Evolutionary conservation across 2,797 vertebrate genomes (phyloP).

Genomic region (Melanotaenia maccullochi): DNA sequence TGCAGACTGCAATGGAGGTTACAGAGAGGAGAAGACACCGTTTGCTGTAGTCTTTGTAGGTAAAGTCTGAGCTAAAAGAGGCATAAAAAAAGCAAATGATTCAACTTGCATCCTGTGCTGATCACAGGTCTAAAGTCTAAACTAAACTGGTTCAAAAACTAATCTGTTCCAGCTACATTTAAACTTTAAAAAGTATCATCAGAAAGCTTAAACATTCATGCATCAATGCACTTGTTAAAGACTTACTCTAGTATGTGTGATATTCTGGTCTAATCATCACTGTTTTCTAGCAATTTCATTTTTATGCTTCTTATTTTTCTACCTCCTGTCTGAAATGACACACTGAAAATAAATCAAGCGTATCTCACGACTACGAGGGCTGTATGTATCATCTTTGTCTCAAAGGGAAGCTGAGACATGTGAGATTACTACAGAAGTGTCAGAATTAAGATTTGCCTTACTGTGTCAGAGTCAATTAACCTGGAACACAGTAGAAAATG

Average conservation of each 20-base stretch:
- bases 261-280: neutral
- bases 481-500: too few species aligned
- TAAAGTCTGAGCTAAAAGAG: neutral
- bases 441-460: too few species aligned
- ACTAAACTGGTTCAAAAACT: neutral
- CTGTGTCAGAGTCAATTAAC: too few species aligned
- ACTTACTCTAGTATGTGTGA: neutral
- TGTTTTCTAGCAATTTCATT: neutral
- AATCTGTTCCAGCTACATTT: neutral
- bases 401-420: too few species aligned
- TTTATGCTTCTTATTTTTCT: neutral
- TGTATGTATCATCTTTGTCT: too few species aligned
- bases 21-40: neutral
- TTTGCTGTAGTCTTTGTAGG: neutral
- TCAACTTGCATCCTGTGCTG: neutral
- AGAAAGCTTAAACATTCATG: neutral
- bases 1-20: neutral
- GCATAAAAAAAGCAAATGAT: neutral
- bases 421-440: too few species aligned
- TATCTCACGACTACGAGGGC: neutral
- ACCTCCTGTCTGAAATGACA: too few species aligned
- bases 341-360: too few species aligned
- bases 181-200: neutral
- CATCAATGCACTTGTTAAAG: neutral
- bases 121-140: slow-evolving; percentile 1